Percentiles rank a stretch among this genome's conserved stretches.
Evolutionary conservation across 2,888 invertebrate species (phyloP).

Genomic region (Xestoiulus laeticollis): DNA sequence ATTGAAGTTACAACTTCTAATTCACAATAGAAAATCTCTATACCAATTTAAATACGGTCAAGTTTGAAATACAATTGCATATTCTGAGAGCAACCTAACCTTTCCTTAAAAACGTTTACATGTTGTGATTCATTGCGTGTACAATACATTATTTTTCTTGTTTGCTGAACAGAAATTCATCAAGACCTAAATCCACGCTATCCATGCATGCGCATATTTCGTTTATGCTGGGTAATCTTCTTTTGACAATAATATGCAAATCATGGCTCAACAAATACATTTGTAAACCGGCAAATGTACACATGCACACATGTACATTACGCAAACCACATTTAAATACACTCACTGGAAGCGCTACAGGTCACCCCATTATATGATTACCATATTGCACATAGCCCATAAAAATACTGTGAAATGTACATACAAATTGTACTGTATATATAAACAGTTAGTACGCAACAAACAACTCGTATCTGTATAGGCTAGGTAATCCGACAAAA

Average conservation of each 20-base stretch:
- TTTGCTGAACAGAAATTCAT: neutral
- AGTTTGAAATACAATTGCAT: neutral
- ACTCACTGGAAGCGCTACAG: neutral
- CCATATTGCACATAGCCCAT: too few species aligned
- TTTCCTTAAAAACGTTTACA: neutral
- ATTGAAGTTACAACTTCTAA: neutral
- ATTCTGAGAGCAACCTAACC: neutral
- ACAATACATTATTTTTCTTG: neutral
- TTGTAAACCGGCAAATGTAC: neutral
- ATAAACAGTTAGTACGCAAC: too few species aligned
- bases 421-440: too few species aligned
- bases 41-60: neutral
- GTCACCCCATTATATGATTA: neutral
- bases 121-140: neutral
- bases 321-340: neutral
- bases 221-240: neutral
- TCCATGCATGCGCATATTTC: neutral
- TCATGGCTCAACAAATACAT: neutral
- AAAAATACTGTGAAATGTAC: too few species aligned
- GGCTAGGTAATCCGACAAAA: too few species aligned
- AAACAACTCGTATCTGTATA: too few species aligned
- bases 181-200: neutral
- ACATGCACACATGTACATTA: neutral
- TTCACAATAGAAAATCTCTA: neutral
- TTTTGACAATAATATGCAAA: slow-evolving; percentile 13